Evolutionary conservation across 2,888 invertebrate species (phyloP).

Genomic region (Ariolimax columbianus): DNA sequence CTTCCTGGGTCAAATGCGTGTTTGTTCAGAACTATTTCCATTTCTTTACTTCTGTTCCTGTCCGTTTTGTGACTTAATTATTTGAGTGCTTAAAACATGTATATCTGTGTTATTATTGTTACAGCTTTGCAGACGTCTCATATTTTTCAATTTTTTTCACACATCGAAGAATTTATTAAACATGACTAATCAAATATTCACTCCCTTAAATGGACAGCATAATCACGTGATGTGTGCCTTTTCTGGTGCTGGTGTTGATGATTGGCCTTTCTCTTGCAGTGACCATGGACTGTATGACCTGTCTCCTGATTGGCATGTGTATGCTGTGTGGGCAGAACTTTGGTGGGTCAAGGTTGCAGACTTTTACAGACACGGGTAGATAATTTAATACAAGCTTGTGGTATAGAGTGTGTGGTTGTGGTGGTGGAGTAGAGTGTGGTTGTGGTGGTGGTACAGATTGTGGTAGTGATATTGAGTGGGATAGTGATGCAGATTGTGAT

Average conservation of each 20-base stretch:
- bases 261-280: neutral
- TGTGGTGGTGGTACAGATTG: neutral
- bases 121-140: no score
- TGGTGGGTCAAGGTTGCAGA: conserved; percentile 39
- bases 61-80: no score
- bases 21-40: no score
- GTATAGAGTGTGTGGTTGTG: neutral
- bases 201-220: no score
- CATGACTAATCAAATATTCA: no score
- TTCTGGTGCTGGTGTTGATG: neutral
- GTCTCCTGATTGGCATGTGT: conserved; percentile 48
- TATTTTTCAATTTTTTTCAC: no score
- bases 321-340: conserved; percentile 39
- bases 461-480: neutral
- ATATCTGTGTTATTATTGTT: no score
- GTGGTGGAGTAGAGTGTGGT: neutral
- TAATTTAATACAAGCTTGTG: neutral
- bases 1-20: no score
- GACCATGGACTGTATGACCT: conserved; percentile 46
- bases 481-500: neutral
- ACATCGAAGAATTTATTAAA: no score
- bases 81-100: no score
- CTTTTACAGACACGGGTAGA: conserved; percentile 21
- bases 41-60: no score
- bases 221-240: no score